Evolutionary conservation across 2,797 vertebrate species (phyloP), one percentile per base, ranked within the genome.

Genomic region (Salmo trutta): DNA sequence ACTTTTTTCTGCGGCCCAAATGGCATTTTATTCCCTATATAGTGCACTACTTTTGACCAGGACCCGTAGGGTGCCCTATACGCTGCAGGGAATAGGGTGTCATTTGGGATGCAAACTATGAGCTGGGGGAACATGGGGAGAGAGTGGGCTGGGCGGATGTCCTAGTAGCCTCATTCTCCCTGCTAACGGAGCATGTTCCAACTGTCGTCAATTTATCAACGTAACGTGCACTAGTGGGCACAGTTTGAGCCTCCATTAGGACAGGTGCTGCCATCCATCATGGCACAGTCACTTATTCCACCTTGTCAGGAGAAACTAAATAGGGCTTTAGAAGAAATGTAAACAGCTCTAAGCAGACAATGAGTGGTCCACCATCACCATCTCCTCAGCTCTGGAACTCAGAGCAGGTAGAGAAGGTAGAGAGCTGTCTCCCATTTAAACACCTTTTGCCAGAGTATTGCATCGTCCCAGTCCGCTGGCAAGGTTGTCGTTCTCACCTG

Each of bases 121-220:
- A 88, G 83, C 56, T 27, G 83, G 10, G 12, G 84, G 83, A 74
- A 83, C 81, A 54, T 53, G 85, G 82, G 14, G 86, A 88, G 83
- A 86, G 73, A 88, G 64, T 51, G 75, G 74, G 65, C 72, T 70
- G 27, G 92, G 94, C 65, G 79, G 85, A 95, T 95, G 96, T 97
- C 97, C 97, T 97, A 91, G 80, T 95, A 94, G 96, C 96, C 96
- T 95, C 95, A 95, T 96, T 98, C 96, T 96, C 93, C 94, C 94
- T 96, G 95, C 95, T 95, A 95, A 95, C 95, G 89, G 96, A 97
- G 96, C 96, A 96, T 96, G 95, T 97, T 96, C 96, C 96, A 97
- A 97, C 96, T 97, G 97, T 97, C 97, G 96, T 98, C 97, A 96
- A 99, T 99, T 99, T 97, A 97, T 99, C 97, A 99, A 96, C 95